These are phyloP conservation scores for Lumbricus terrestris DNA, from an alignment of 2,888 invertebrate genomes.

Conservation along the genomic window DNA sequence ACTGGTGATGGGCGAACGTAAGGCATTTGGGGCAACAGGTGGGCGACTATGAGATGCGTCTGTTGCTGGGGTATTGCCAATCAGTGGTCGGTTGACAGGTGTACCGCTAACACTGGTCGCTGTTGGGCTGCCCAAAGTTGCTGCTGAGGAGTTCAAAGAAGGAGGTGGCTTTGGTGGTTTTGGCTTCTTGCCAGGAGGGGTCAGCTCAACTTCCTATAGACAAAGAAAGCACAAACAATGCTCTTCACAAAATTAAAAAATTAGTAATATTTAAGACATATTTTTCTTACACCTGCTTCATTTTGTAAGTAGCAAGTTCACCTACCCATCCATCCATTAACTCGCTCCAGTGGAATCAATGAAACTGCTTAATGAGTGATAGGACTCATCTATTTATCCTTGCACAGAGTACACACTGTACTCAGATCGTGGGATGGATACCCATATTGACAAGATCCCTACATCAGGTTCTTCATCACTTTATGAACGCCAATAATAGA, in stretches of 20 bases:
- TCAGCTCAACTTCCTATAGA: not conserved
- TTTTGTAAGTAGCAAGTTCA: not conserved
- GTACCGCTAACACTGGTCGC: not conserved
- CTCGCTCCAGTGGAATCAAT: not conserved
- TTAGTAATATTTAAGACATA: not conserved
- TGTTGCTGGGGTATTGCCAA: not conserved
- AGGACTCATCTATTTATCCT: not conserved
- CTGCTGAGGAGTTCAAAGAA: not conserved
- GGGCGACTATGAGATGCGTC: not conserved
- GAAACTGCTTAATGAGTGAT: not conserved
- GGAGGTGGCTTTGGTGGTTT: not conserved
- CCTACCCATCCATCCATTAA: too few species aligned
- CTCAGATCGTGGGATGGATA: too few species aligned
- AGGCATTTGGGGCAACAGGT: not conserved
- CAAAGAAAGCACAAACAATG: not conserved
- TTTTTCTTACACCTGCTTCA: not conserved
- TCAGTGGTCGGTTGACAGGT: not conserved
- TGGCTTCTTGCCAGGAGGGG: not conserved
- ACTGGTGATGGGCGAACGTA: not conserved
- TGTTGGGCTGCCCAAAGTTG: not conserved
- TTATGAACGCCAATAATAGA: too few species aligned
- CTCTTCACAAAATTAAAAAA: not conserved
- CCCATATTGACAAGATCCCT: too few species aligned
- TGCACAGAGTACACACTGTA: not conserved
- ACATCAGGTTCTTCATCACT: too few species aligned